Base-by-base conservation (phyloP, 2,888 invertebrate genomes). In the Candidula unifasciata region DNA sequence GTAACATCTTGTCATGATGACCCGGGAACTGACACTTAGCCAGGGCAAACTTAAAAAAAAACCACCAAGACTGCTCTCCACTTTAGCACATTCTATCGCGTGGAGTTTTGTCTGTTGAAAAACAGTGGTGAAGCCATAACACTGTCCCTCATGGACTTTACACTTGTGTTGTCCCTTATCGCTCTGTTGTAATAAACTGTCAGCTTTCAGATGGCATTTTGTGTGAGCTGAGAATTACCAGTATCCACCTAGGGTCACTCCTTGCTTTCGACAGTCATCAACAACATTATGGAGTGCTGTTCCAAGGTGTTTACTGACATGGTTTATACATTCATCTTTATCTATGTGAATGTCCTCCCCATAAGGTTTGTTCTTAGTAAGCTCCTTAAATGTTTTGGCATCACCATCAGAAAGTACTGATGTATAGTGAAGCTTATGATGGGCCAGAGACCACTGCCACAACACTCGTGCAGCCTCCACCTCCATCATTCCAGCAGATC, bases 281-380 rank as follows among this genome's bases (percentile, higher is more conserved):
- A 60, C 60, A 60, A 60, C 60, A 60, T 60, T 60, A 21, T 21
- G 60, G 60, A 60, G 60, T n/a, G 60, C 60, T 60, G 60, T 60
- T 60, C 60, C 60, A 60, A 60, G 21, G 60, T 21, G 60, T 2
- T 60, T 60, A 60, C 60, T 60, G 24, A 60, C 60, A 60, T 60
- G 60, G 60, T 60, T 60, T 13, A 60, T 60, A n/a, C 60, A 60
- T 21, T 60, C 60, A 13, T 60, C 2, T 60, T 60, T n/a, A 5
- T n/a, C n/a, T 60, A 3, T 60, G 18, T 60, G 60, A 60, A 60
- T 60, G 60, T n/a, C 60, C 8, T 60, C 60, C 60, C 60, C 21
- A 60, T 60, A 60, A 18, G 60, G 60, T 60, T 60, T 60, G 60
- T 18, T 60, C 3, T 60, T 60, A 21, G n/a, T 21, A 24, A 60